phyloP scores from a whole-genome alignment of 2,888 invertebrate genomes.

The Dynastes maya region DNA sequence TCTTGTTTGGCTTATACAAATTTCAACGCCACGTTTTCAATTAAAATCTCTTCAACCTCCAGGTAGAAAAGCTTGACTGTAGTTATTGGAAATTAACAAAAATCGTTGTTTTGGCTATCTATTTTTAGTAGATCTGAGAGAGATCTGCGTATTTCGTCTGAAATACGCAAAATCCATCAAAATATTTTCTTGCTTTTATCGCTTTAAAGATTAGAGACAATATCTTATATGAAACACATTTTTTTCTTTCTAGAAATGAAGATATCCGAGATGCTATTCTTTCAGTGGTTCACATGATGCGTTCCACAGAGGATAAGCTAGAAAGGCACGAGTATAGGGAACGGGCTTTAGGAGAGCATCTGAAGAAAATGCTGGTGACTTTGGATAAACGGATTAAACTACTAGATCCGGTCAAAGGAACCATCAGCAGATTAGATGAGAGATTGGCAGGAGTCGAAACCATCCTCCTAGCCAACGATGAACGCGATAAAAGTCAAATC shows the following conservation, averaged over 20 bases:
- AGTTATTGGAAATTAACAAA: too few relatives aligned
- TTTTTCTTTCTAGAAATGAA: slow-evolving; percentile 72
- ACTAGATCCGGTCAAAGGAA: slow-evolving; percentile 80
- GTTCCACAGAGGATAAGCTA: slow-evolving; percentile 85
- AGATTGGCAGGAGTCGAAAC: slow-evolving; percentile 84
- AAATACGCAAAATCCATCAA: too few relatives aligned
- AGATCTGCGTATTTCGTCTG: too few relatives aligned
- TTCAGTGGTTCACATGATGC: slow-evolving; percentile 85
- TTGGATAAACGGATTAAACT: slow-evolving; percentile 83
- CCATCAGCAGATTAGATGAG: slow-evolving; percentile 82
- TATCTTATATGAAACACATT: too few relatives aligned
- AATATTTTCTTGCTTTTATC: too few relatives aligned
- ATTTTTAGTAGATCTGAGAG: too few relatives aligned
- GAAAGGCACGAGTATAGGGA: slow-evolving; percentile 90
- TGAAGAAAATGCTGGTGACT: slow-evolving; percentile 81
- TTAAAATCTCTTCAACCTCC: too few relatives aligned
- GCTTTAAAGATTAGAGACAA: too few relatives aligned
- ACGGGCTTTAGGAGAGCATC: slow-evolving; percentile 82
- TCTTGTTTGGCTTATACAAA: too few relatives aligned
- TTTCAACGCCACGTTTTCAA: too few relatives aligned
- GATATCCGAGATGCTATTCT: slow-evolving; percentile 86
- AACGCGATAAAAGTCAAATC: slow-evolving; percentile 77
- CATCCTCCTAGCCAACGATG: slow-evolving; percentile 81
- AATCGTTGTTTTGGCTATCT: too few relatives aligned
- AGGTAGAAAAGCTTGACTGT: too few relatives aligned